Conservation (phyloP, 53 echinoderm and acorn worm species). For the Glandiceps talaboti region DNA sequence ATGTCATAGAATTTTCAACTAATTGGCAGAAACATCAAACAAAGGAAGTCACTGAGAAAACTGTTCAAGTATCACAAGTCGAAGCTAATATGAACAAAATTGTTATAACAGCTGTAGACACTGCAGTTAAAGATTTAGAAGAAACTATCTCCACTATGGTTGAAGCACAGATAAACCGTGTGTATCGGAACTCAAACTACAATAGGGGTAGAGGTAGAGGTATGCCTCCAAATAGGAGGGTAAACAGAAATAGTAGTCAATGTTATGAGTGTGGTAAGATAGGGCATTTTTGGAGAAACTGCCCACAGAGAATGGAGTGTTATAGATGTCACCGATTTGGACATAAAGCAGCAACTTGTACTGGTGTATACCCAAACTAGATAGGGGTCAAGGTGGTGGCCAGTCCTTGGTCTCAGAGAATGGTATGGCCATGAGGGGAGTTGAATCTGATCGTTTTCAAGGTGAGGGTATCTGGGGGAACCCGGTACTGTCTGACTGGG, state of each 20-base stretch:
- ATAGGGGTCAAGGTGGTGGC: background rate
- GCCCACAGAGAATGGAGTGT: background rate
- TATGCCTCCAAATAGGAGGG: no score
- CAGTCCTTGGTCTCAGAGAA: background rate
- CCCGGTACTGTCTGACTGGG: background rate
- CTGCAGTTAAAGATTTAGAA: background rate
- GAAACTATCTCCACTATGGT: background rate
- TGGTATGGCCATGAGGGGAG: background rate
- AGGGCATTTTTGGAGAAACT: background rate
- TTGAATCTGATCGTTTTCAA: background rate
- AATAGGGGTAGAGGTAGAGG: no score
- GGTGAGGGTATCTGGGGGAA: background rate
- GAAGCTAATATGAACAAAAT: background rate
- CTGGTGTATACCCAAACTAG: background rate
- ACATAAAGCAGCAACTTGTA: background rate
- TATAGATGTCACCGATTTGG: background rate
- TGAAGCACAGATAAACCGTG: background rate
- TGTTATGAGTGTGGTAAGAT: background rate
- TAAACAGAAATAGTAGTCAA: background rate
- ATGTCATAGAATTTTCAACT: background rate
- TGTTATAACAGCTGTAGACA: background rate
- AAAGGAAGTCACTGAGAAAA: background rate
- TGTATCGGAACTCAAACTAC: background rate
- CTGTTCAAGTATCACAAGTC: background rate
- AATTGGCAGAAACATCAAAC: background rate